Base-by-base conservation (phyloP, 2,888 invertebrate species). In the Synanthedon formicaeformis region DNA sequence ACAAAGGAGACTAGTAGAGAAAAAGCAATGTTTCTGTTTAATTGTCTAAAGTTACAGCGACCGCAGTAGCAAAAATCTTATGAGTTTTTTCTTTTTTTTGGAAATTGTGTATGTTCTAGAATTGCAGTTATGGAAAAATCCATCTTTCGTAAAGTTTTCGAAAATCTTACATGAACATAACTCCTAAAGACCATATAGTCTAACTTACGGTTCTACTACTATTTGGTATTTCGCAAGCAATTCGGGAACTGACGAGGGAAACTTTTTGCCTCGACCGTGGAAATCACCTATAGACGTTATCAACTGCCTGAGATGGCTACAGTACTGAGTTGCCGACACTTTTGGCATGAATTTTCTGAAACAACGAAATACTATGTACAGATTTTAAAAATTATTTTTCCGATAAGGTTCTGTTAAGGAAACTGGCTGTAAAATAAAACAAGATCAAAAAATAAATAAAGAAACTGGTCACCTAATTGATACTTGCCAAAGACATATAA, bases 271-370 rank as follows among this genome's bases (percentile, higher is more conserved):
- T 8, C 67, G 59, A 1, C 86, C 85, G 57, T 84, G 76, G 58
- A 78, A 85, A 76, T 96, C 95, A 16, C 94, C 93, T 23, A 98
- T 87, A 0, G 95, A 92, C 0, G 97, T 96, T 2, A 95, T 95
- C 52, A 98, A 84, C 69, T 94, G 93, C 53, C 92, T 90, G 41
- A 98, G 85, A 72, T 97, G 93, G 55, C 90, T 90, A 71, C 96
- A 96, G 79, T 97, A 97, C 62, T 93, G 92, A 50, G 91, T 91
- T 0, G 95, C 97, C 75, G 96, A 92, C 55, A 96, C 92, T 80
- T 95, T 95, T 0, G 96, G 96, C 92, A 96, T 95, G 75, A 96
- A 96, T 81, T 96, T 96, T 71, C 96, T 92, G 77, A 60, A 89
- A 85, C 71, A 50, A 13, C 27, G 6, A 4, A 50, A 40, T 2